Conservation (phyloP, 2,113 vertebrate species). For the Scomber japonicus region DNA sequence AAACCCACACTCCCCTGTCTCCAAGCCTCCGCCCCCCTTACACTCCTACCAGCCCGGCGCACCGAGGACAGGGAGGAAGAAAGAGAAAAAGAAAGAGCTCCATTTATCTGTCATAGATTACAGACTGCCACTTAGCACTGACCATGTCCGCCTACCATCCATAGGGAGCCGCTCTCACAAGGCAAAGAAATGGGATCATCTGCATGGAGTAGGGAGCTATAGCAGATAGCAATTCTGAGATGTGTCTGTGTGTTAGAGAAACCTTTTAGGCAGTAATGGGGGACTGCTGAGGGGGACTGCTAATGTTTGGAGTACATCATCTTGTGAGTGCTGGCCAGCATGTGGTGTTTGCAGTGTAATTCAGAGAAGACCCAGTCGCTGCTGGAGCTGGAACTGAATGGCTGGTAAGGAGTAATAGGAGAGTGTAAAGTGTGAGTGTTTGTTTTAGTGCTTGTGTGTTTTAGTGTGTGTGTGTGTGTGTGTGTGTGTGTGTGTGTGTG, state of each 20-base stretch:
- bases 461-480: neutral
- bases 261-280: constrained; percentile 44
- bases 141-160: constrained; percentile 51
- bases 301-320: constrained; percentile 65
- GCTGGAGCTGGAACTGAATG: constrained; percentile 93
- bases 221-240: constrained; percentile 40
- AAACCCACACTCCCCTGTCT: constrained; percentile 68
- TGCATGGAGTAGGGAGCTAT: constrained; percentile 28
- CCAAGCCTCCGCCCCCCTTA: constrained; percentile 74
- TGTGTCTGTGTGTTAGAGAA: constrained; percentile 39
- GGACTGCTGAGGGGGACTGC: constrained; percentile 48
- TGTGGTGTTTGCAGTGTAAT: constrained; percentile 98
- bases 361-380: constrained; percentile 95
- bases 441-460: constrained; percentile 7
- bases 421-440: constrained; percentile 25
- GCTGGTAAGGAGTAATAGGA: constrained; percentile 87
- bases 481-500: neutral
- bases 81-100: constrained; percentile 67
- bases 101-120: constrained; percentile 73
- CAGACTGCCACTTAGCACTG: constrained; percentile 60
- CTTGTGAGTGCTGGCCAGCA: constrained; percentile 76
- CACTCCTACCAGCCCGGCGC: constrained; percentile 70
- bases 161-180: constrained; percentile 29
- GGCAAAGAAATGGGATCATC: constrained; percentile 58
- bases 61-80: constrained; percentile 61